Evolutionary conservation across 2,113 vertebrate genomes (phyloP), one percentile per base, ranked within the genome.

Genomic region (Prietella phreatophila): DNA sequence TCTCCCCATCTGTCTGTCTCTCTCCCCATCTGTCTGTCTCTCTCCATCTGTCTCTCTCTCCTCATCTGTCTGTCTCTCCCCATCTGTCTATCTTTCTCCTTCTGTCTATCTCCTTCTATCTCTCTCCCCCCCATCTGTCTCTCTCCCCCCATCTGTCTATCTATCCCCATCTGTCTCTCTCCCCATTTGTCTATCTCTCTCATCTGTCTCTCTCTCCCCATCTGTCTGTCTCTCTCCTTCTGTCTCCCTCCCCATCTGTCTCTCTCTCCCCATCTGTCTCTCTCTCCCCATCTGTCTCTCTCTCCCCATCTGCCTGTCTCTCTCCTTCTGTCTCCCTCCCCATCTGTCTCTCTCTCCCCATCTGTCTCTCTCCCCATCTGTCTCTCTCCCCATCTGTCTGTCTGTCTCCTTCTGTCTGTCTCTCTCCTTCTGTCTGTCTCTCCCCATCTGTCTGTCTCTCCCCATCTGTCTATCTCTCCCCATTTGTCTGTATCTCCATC

Each of bases 1-100:
- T 39, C 36, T 39, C 36, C 36, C 36, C 36, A 84, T 87, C 88
- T 69, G 92, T 96, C 95, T 93, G 94, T 94, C 94, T 94, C 36
- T 39, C 36, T 39, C n/a, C n/a, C 47, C 47, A 47, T 47, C 47
- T 47, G 47, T 47, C 47, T 47, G 1, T 42, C 39, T 47, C 20
- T 22, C 27, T 60, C 19, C 61, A 84, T 87, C 88, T 56, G n/a
- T n/a, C 9, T 47, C 7, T 47, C 47, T 47, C 47, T 47, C 20
- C 39, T 4, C 10, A 15, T 76, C 19, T 60, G 83, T 87, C 88
- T 69, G 92, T 96, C 95, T 93, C 36, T 39, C 36, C 36, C 36
- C 39, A 94, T 94, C 94, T 94, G 94, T 95, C 39, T 39, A 4
- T 39, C 39, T 39, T 4, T 39, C 39, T 4, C 47, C 47, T 10